Evolutionary conservation across 2,888 invertebrate genomes (phyloP).

Genomic region (Plusia festucae): DNA sequence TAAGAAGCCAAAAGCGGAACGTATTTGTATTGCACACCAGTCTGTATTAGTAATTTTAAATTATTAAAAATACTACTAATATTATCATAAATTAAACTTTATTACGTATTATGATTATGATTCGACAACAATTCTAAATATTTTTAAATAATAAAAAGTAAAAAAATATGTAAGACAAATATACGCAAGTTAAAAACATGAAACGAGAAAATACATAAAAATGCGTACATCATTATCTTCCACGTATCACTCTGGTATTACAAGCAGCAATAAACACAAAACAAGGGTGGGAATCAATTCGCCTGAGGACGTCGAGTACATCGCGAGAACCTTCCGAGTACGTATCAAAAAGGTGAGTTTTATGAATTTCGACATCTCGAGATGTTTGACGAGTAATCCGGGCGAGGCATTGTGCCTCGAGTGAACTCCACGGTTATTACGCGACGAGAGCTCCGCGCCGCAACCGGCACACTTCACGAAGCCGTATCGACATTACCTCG

Average conservation of each 20-base stretch:
- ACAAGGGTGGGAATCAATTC: slow-evolving; percentile 70
- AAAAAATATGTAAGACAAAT: neutral
- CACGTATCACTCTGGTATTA: slow-evolving; percentile 2
- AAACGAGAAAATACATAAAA: neutral
- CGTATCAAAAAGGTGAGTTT: slow-evolving; percentile 76
- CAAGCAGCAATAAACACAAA: slow-evolving; percentile 54
- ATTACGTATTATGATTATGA: no score
- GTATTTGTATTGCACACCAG: slow-evolving; percentile 4
- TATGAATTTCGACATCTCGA: slow-evolving; percentile 79
- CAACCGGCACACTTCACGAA: slow-evolving; percentile 63
- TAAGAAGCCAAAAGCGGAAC: neutral
- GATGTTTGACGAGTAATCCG: slow-evolving; percentile 82
- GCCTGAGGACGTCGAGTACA: slow-evolving; percentile 60
- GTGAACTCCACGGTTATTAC: slow-evolving; percentile 57
- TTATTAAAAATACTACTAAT: no score
- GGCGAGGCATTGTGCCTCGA: slow-evolving; percentile 72
- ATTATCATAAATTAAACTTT: no score
- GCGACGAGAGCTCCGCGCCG: slow-evolving; percentile 60
- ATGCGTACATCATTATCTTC: neutral
- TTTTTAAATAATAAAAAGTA: no score
- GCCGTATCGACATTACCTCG: slow-evolving; percentile 37
- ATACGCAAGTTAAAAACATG: neutral
- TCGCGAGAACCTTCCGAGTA: slow-evolving; percentile 48
- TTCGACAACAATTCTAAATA: no score
- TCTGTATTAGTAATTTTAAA: no score